Percentiles rank a stretch among this genome's conserved stretches.
Conservation (phyloP, 2,888 invertebrate genomes). For the Leucophenga maculata region DNA sequence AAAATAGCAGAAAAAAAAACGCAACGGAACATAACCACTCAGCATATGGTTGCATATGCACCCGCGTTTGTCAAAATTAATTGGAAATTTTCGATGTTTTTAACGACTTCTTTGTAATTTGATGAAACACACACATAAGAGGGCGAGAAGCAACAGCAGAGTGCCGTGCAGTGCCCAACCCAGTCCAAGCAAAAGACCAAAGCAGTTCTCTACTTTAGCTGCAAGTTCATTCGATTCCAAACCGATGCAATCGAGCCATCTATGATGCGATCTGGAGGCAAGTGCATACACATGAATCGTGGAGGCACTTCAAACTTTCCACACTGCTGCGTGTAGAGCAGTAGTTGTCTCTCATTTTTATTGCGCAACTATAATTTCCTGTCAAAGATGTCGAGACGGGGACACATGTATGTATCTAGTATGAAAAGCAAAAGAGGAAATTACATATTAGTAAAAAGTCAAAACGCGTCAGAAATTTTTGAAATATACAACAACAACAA, state of each 20-base stretch:
- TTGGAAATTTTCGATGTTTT: conserved; percentile 60
- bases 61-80: conserved; percentile 62
- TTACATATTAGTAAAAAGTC: conserved; percentile 24
- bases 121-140: conserved; percentile 48
- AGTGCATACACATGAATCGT: not conserved
- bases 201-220: too few species aligned
- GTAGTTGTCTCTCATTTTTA: conserved; percentile 32
- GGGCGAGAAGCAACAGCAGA: conserved; percentile 39
- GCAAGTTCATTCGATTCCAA: too few species aligned
- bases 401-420: conserved; percentile 15
- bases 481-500: not conserved
- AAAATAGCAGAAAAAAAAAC: not conserved
- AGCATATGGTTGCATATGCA: conserved; percentile 17
- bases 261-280: not conserved
- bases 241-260: too few species aligned
- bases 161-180: too few species aligned
- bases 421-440: conserved; percentile 17
- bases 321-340: not conserved
- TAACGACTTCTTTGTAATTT: conserved; percentile 60
- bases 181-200: too few species aligned
- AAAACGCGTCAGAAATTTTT: conserved; percentile 11
- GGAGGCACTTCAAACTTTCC: not conserved
- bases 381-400: conserved; percentile 44
- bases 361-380: conserved; percentile 60
- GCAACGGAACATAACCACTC: not conserved